Conservation (phyloP, 2,888 invertebrate species). For the Aquatica leii region DNA sequence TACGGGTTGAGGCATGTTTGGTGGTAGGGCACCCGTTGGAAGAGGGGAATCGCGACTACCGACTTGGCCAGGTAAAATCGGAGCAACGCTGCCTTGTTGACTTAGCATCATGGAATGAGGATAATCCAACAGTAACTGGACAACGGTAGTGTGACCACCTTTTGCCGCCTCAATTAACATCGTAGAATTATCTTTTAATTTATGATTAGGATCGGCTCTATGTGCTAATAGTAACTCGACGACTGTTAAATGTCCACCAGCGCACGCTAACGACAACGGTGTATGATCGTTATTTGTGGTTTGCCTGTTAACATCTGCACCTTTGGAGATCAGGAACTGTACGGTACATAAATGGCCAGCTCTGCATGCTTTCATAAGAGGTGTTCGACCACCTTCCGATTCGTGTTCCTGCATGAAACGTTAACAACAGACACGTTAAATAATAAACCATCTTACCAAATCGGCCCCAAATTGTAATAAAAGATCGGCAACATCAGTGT, state of each 20-base stretch:
- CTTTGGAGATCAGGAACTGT: slow-evolving; percentile 91
- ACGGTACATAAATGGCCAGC: slow-evolving; percentile 97
- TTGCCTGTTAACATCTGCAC: slow-evolving; percentile 85
- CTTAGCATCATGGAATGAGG: slow-evolving; percentile 84
- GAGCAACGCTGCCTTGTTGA: slow-evolving; percentile 57
- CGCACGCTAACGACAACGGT: slow-evolving; percentile 94
- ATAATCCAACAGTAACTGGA: slow-evolving; percentile 93
- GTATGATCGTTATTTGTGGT: slow-evolving; percentile 97
- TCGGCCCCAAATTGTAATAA: slow-evolving; percentile 90
- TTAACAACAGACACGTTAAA: slow-evolving; percentile 27
- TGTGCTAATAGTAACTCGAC: slow-evolving; percentile 91
- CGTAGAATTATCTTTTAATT: slow-evolving; percentile 97
- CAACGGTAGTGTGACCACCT: slow-evolving; percentile 96
- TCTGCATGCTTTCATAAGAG: slow-evolving; percentile 97
- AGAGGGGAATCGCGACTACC: slow-evolving; percentile 56
- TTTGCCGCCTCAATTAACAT: slow-evolving; percentile 99
- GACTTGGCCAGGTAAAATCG: slow-evolving; percentile 56
- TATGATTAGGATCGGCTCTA: slow-evolving; percentile 95
- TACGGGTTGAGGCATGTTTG: slow-evolving; percentile 43
- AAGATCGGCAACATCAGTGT: slow-evolving; percentile 95
- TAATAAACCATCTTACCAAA: slow-evolving; percentile 64
- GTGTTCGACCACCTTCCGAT: slow-evolving; percentile 96
- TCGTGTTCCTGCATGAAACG: slow-evolving; percentile 78
- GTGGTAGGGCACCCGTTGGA: slow-evolving; percentile 48
- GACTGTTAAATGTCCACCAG: slow-evolving; percentile 93